Evolutionary conservation across 2,797 vertebrate species (phyloP).

Genomic region (Acomys russatus): DNA sequence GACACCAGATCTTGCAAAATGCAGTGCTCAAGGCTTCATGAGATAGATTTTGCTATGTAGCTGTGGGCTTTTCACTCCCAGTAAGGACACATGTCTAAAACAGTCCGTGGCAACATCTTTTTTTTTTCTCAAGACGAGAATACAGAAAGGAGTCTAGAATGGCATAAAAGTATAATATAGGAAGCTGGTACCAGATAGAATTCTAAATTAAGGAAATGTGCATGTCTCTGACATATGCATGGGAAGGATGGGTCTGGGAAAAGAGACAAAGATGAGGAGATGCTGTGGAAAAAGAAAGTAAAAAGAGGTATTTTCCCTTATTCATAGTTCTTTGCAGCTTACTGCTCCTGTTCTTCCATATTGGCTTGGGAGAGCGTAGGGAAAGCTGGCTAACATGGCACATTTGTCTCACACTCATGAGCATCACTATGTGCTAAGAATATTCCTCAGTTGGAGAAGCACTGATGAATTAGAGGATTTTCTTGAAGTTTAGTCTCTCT

Average conservation of each 20-base stretch:
- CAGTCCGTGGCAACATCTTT: not conserved
- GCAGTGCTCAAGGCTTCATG: not conserved
- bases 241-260: not conserved
- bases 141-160: not conserved
- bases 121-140: constrained; percentile 33
- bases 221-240: not conserved
- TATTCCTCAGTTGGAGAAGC: not conserved
- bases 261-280: not conserved
- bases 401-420: not conserved
- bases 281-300: not conserved
- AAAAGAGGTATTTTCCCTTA: not conserved
- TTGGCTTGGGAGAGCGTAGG: not conserved
- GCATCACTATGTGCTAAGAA: not conserved
- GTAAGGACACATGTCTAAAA: constrained; percentile 36
- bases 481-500: not conserved
- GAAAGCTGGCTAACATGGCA: not conserved
- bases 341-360: not conserved
- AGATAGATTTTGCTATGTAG: not conserved
- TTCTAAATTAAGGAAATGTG: not conserved
- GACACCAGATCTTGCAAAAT: not conserved
- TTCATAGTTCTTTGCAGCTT: not conserved
- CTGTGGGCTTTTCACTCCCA: not conserved
- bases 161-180: not conserved
- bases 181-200: not conserved
- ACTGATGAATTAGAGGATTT: not conserved